Base-by-base conservation (phyloP, 2,888 invertebrate genomes). In the Melipona bicolor region DNA sequence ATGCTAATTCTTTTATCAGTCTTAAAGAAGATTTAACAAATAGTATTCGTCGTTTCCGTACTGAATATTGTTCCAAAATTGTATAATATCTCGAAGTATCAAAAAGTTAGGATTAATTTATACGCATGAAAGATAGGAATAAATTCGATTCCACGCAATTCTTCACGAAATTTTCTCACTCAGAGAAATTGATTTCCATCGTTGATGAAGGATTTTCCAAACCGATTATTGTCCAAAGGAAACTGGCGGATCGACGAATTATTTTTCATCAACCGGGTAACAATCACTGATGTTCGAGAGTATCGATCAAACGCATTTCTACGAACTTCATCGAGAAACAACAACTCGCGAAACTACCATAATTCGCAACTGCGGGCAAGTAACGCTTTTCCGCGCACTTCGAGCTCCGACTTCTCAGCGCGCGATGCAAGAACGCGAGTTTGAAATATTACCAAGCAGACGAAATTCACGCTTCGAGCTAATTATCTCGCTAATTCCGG, bases 391-490 rank as follows among this genome's bases (percentile, higher is more conserved):
- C 27, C 4, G 27, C 52, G 4, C 27, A 21, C n/a, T 13, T 21
- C 36, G 36, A 52, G 27, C 17, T 71, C 5, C 2, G 43, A n/a
- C 36, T 15, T n/a, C 6, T 15, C 43, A n/a, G 3, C 5, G 9
- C 24, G 15, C 11, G 19, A 32, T 21, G 3, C 36, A 59, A 71
- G 36, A 59, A n/a, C 72, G 17, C 19, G 5, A 11, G 49, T 49
- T 50, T 32, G 73, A 73, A 62, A 50, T 64, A 64, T 73, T 32
- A 64, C 15, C 32, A 3, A n/a, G 62, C 61, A 62, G 61, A 62
- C 61, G 61, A 62, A 62, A 50, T 73, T 73, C 74, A 52, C 74
- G 74, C n/a, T 64, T 2, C 2, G 19, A 61, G 61, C 27, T 61
- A 61, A 61, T 72, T 72, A 50, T 50, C 36, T 9, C 32, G 11